Evolutionary conservation across 2,113 vertebrate species (phyloP), one percentile per base, ranked within the genome.

Genomic region (Prinia subflava): DNA sequence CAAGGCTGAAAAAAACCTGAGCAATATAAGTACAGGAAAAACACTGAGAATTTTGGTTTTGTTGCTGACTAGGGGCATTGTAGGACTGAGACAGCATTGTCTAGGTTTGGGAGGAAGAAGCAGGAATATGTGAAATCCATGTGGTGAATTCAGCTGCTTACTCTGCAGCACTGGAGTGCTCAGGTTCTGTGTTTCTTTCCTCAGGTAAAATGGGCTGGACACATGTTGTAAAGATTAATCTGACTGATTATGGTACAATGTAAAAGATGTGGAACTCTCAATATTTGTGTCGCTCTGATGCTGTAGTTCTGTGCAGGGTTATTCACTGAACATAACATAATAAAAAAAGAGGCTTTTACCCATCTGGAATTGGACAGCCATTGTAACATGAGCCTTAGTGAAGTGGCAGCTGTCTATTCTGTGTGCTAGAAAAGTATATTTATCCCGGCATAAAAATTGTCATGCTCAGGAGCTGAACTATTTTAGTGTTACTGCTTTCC

Each of bases 71-170:
- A 68, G 31, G 22, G 27, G 31, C 33, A 12, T 15, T 70, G 30
- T 42, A 41, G 41, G 21, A 71, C 49, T 49, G 28, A 84, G 60
- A 31, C 37, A 77, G 31, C 56, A 33, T 25, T 8, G 3, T 33
- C 44, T 47, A 18, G 9, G 10, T 52, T 47, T 87, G 53, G 49
- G 64, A 71, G 39, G 28, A 52, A 30, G 6, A 84, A 30, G 31
- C 5, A 63, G 56, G 30, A 57, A 44, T 22, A 21, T 4, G 1
- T 9, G 2, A 67, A 74, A 87, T 70, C 41, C 1, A 0, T 13
- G 5, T 13, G 12, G 28, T 75, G 37, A 75, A 39, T 68, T 62
- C 52, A 52, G 28, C 60, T 5, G 1, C 42, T 83, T 63, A 19
- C 19, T 71, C 46, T 74, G 63, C 23, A n/a, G 71, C 24, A 1